Conservation (phyloP, 2,888 invertebrate genomes). For the Prionchulus punctatus region DNA sequence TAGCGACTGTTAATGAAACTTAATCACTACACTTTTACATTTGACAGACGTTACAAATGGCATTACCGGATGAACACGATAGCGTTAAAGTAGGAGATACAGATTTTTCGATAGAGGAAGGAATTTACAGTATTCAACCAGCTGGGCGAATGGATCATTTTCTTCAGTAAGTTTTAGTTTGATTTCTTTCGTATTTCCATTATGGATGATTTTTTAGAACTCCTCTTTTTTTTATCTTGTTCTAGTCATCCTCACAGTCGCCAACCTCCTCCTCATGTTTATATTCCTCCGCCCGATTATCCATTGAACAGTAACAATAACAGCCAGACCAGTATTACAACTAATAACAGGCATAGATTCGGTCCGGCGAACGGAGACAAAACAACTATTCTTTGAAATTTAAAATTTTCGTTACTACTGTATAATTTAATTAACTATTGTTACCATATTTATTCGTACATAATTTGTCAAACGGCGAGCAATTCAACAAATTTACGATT, state of each 20-base stretch:
- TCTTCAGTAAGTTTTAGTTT: neutral
- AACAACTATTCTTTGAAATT: too few species aligned
- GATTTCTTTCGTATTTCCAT: neutral
- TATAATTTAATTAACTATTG: too few species aligned
- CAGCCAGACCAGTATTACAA: too few species aligned
- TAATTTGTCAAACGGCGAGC: too few species aligned
- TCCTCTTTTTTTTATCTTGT: too few species aligned
- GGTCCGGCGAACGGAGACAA: too few species aligned
- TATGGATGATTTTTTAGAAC: too few species aligned
- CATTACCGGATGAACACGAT: slow-evolving; percentile 28
- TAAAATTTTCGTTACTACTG: too few species aligned
- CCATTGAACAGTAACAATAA: neutral
- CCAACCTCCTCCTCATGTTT: slow-evolving; percentile 13
- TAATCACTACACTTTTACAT: neutral
- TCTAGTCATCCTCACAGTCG: neutral
- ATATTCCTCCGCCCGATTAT: slow-evolving; percentile 25
- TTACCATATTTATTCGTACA: too few species aligned
- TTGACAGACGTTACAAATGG: slow-evolving; percentile 26
- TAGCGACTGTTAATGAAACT: too few species aligned
- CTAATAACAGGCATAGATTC: too few species aligned
- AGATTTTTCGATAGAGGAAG: slow-evolving; percentile 28
- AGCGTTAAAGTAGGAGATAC: slow-evolving; percentile 12
- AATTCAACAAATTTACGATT: too few species aligned
- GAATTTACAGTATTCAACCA: slow-evolving; percentile 20
- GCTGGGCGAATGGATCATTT: neutral